These are phyloP conservation scores for Megaceryle alcyon DNA, from an alignment of 2,797 vertebrate genomes.

Conservation along the genomic window DNA sequence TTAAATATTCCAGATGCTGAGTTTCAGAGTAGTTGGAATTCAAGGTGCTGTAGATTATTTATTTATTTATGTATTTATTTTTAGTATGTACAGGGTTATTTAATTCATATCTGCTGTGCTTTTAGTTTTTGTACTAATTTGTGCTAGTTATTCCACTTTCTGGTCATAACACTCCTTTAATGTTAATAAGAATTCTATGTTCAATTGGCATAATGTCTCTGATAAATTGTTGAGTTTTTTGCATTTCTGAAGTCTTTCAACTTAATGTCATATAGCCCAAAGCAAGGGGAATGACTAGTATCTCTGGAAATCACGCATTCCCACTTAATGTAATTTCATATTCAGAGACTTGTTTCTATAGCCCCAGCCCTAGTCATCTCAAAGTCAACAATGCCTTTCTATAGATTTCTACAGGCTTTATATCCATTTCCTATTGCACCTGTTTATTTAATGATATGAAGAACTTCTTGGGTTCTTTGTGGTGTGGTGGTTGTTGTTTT, in stretches of 20 bases:
- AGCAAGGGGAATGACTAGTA: background rate
- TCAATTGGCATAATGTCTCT: background rate
- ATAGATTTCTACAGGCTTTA: background rate
- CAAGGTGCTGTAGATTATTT: background rate
- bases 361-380: background rate
- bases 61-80: background rate
- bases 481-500: too few species aligned
- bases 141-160: background rate
- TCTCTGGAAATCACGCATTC: background rate
- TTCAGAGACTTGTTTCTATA: background rate
- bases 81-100: background rate
- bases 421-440: background rate
- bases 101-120: background rate
- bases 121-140: slow-evolving; percentile 40
- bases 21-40: background rate
- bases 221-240: background rate
- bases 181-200: slow-evolving; percentile 37
- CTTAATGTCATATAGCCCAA: background rate
- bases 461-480: too few species aligned
- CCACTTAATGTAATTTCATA: background rate
- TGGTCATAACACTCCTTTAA: slow-evolving; percentile 5
- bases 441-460: background rate
- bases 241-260: background rate
- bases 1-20: background rate
- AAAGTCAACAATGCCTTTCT: background rate